A percentile compares a stretch with the other conserved stretches of the same genome.
phyloP scores from a whole-genome alignment of 1,140 invertebrate species.

The Bactericera cockerelli region DNA sequence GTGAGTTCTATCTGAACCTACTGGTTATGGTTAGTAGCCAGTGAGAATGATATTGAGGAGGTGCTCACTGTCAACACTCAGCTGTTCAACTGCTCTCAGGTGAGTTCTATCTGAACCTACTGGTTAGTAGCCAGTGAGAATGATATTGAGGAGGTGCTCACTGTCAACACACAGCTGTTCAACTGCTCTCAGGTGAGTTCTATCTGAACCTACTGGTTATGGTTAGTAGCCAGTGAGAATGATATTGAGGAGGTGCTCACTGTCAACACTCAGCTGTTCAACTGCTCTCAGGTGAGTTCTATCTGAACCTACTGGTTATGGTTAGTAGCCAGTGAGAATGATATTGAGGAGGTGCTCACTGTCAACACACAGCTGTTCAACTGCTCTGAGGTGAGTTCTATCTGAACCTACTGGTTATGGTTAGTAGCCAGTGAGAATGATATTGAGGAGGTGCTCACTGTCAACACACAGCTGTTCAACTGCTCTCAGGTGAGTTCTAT shows the following conservation, averaged over 20 bases:
- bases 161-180: slow-evolving; percentile 74
- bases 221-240: slow-evolving; percentile 34
- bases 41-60: background rate
- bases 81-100: too few relatives aligned
- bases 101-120: too few relatives aligned
- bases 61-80: slow-evolving; percentile 26
- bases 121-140: slow-evolving; percentile 56
- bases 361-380: slow-evolving; percentile 47
- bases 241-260: slow-evolving; percentile 47
- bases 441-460: too few relatives aligned
- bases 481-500: too few relatives aligned
- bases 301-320: too few relatives aligned
- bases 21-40: too few relatives aligned
- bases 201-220: slow-evolving; percentile 27
- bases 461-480: too few relatives aligned
- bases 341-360: slow-evolving; percentile 45
- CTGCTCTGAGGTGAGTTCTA: slow-evolving; percentile 45
- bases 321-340: slow-evolving; percentile 42
- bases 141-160: slow-evolving; percentile 63
- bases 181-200: slow-evolving; percentile 51
- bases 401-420: too few relatives aligned
- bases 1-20: too few relatives aligned
- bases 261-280: slow-evolving; percentile 43
- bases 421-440: too few relatives aligned
- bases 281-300: slow-evolving; percentile 45